Base-by-base conservation (phyloP, 2,797 vertebrate species). In the Luscinia luscinia region DNA sequence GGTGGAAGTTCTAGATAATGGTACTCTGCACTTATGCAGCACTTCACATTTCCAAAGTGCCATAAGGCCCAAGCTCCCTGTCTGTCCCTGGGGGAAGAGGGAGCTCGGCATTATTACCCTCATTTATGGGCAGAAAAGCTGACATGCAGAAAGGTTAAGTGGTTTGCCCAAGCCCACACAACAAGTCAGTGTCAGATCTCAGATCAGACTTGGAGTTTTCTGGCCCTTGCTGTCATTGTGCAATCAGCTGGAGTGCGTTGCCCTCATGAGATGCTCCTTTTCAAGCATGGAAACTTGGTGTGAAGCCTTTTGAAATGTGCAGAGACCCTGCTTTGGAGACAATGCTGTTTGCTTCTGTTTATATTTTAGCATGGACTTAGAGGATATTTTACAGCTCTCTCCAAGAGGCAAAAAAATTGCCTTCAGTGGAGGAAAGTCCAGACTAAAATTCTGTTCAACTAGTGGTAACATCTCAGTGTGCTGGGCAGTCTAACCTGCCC, bases 121-220 rank as follows among this genome's bases (percentile, higher is more conserved):
- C 74, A 68, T 93, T 95, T 94, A 87, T 87, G 46, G 85, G 74
- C 61, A 88, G 80, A 96, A 94, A 91, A 90, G 46, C 70, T 84
- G 88, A 93, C 83, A 86, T 93, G 89, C 0, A 0, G 85, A 74
- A 84, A 94, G 83, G 89, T 97, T 90, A 94, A 96, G 93, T 94
- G 91, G 57, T 90, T 93, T 88, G 49, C 85, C 90, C 91, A 93
- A 87, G 83, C 67, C 90, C 87, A 87, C 87, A 74, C 83, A 92
- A 67, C 41, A 62, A 94, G 81, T 80, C 89, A 77, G 80, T 93
- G 91, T 92, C 85, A 90, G 79, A 86, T 91, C 75, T 72, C 58
- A 83, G 92, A 89, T 95, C 74, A 83, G 75, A 21, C 26, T 46
- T 66, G 49, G 73, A 92, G 82, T 74, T 95, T 94, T 89, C 70